Conservation (phyloP, 2,113 vertebrate genomes). For the Myiozetetes cayanensis region DNA sequence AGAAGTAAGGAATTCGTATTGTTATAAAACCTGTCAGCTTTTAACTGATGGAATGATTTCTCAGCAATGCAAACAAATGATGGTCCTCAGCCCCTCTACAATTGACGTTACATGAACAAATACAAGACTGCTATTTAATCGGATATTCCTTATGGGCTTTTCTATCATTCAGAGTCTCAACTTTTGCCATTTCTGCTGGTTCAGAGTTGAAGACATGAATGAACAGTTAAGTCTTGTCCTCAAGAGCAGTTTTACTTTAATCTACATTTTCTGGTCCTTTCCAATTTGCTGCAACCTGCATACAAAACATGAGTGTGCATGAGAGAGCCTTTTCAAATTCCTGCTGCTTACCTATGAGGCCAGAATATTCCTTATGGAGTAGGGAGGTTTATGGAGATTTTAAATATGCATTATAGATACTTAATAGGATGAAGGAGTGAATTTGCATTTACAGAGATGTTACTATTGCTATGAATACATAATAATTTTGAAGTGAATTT, state of each 20-base stretch:
- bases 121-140: background rate
- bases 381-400: background rate
- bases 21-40: background rate
- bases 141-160: background rate
- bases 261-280: background rate
- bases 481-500: background rate
- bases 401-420: background rate
- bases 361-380: background rate
- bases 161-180: background rate
- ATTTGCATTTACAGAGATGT: constrained; percentile 36
- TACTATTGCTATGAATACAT: background rate
- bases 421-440: background rate
- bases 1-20: background rate
- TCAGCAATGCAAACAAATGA: background rate
- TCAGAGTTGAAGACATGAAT: background rate
- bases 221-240: background rate
- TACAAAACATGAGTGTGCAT: background rate
- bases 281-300: background rate
- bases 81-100: background rate
- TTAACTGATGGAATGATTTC: background rate
- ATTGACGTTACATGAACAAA: background rate
- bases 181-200: background rate
- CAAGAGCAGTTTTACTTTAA: background rate
- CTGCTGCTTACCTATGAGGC: background rate
- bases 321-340: background rate